phyloP scores from a whole-genome alignment of 2,113 vertebrate species.

The Seriola quinqueradiata region DNA sequence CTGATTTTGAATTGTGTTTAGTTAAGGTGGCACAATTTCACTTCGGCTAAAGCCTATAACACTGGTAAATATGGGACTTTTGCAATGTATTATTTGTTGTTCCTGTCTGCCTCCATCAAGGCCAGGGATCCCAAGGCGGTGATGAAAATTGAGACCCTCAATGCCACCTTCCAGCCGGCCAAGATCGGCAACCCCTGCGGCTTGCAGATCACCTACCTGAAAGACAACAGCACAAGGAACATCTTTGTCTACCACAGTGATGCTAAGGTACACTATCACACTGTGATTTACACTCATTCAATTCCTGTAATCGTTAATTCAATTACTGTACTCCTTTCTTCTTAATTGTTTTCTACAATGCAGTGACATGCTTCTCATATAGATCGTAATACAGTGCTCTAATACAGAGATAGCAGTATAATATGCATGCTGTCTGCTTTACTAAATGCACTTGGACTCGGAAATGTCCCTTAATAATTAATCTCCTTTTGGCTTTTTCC shows the following conservation, averaged over 20 bases:
- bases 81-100: background rate
- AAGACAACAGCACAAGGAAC: slow-evolving; percentile 96
- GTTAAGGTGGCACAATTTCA: background rate
- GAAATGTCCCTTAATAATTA: background rate
- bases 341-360: background rate
- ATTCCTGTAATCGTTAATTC: background rate
- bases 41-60: background rate
- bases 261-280: slow-evolving; percentile 87
- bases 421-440: background rate
- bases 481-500: background rate
- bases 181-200: slow-evolving; percentile 94
- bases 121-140: slow-evolving; percentile 94
- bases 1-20: background rate
- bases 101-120: slow-evolving; percentile 68
- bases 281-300: background rate
- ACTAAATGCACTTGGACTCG: background rate
- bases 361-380: background rate
- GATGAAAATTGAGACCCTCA: slow-evolving; percentile 94
- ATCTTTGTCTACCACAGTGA: slow-evolving; percentile 95
- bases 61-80: background rate
- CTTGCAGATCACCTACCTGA: slow-evolving; percentile 95
- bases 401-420: background rate
- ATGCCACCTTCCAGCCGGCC: slow-evolving; percentile 93
- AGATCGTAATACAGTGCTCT: background rate
- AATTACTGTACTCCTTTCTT: background rate